Base-by-base conservation (phyloP, 2,113 vertebrate genomes). In the Cathartes aura region DNA sequence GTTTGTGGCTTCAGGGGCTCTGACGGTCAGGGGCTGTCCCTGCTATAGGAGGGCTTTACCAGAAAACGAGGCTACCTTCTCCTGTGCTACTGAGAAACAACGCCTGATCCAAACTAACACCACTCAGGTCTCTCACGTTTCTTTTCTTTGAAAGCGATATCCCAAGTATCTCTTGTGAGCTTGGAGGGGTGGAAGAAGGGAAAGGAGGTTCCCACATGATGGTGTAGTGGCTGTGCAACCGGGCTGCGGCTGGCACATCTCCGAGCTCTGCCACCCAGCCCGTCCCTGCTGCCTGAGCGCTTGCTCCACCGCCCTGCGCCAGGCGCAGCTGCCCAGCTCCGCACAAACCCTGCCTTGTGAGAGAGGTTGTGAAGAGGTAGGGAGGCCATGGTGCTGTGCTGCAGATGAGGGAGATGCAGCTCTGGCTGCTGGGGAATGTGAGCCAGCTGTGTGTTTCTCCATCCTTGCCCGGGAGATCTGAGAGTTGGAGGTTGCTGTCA, bases 261-360 rank as follows among this genome's bases (percentile, higher is more conserved):
- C 3, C 0, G 15, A 60, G 62, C 52, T 11, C 53, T 71, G 52
- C 42, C 62, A 62, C 13, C 56, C 64, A 48, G 24, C 50, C 45
- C 0, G 0, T 56, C 70, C 5, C 0, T 30, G 52, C 58, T 50
- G 48, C 67, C 38, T 6, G 50, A 79, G 24, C 3, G 0, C 29
- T 56, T 32, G 30, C 26, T 50, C 80, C 4, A 2, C 42, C 7
- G 55, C 32, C 18, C 53, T 23, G 82, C 4, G 1, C 62, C 67
- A 19, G 56, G 66, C 19, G 3, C 38, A 30, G 74, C 91, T 30
- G 50, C 74, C 40, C 48, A 11, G 40, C 20, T 72, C 34, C 1
- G 2, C 6, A n/a, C 34, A 38, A 53, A 32, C n/a, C 11, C 42
- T 17, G 7, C 29, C 17, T 11, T 4, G 24, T 3, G 38, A 38